A percentile compares a stretch with the other conserved stretches of the same genome.
These are phyloP conservation scores for Synergus gifuensis DNA, from an alignment of 2,888 invertebrate genomes.

Conservation along the genomic window DNA sequence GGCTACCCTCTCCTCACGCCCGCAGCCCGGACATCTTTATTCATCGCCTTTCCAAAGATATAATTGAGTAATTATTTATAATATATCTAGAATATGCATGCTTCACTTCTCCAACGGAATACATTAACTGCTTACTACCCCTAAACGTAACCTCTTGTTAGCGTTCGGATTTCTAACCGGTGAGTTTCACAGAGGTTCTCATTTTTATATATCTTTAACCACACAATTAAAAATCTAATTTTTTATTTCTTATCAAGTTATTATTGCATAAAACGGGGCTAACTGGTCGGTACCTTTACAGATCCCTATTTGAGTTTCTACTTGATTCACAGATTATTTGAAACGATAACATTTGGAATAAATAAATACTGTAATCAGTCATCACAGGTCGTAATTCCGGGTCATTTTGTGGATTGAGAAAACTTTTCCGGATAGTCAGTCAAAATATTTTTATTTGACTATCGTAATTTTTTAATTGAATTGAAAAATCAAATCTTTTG, in stretches of 20 bases:
- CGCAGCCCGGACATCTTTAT: slow-evolving; percentile 76
- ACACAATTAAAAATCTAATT: not conserved
- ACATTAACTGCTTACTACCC: slow-evolving; percentile 76
- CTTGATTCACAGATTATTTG: no score
- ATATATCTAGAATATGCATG: slow-evolving; percentile 78
- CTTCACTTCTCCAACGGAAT: slow-evolving; percentile 77
- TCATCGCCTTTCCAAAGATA: slow-evolving; percentile 78
- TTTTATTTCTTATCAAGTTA: not conserved
- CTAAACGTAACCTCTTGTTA: slow-evolving; percentile 75
- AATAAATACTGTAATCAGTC: no score
- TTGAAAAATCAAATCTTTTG: no score
- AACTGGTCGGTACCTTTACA: no score
- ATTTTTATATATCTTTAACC: slow-evolving; percentile 26
- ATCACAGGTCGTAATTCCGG: no score
- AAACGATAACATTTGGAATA: no score
- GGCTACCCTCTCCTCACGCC: slow-evolving; percentile 66
- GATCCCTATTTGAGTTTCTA: not conserved
- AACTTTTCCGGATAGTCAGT: no score
- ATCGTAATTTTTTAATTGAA: no score
- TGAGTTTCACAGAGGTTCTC: slow-evolving; percentile 58
- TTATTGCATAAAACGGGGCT: not conserved
- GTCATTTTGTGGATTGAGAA: no score
- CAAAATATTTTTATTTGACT: no score
- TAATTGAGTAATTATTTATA: slow-evolving; percentile 79
- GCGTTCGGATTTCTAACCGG: slow-evolving; percentile 71